Conservation (phyloP, 2,888 invertebrate species). For the Drosophila tanythrix region DNA sequence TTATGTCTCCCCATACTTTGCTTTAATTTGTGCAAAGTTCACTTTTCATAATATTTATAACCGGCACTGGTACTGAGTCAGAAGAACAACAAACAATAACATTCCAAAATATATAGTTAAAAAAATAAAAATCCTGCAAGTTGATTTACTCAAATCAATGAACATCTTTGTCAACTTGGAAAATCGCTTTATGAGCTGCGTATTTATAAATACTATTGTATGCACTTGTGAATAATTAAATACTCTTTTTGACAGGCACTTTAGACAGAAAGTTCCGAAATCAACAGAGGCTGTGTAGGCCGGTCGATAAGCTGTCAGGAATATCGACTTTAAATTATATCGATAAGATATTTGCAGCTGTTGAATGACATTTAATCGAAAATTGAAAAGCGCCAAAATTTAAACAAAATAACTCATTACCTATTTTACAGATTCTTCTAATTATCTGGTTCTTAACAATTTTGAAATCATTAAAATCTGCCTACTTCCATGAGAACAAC, state of each 20-base stretch:
- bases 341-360: constrained; percentile 12
- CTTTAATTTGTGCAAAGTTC: neutral
- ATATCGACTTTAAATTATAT: neutral
- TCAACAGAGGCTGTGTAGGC: constrained; percentile 14
- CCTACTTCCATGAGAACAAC: no score
- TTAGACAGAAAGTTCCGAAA: neutral
- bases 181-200: neutral
- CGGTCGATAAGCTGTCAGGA: constrained; percentile 20
- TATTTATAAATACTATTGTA: neutral
- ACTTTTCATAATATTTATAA: neutral
- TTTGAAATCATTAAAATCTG: no score
- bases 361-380: neutral
- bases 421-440: neutral
- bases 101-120: neutral
- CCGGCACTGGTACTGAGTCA: neutral
- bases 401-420: neutral
- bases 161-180: neutral
- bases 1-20: neutral
- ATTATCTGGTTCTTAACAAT: neutral
- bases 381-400: neutral
- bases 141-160: neutral
- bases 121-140: neutral
- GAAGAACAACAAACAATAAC: neutral
- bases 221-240: neutral
- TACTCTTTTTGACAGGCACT: neutral